Percentiles rank a stretch among this genome's conserved stretches.
Conservation (phyloP, 2,797 vertebrate species). For the Cyclopterus lumpus region DNA sequence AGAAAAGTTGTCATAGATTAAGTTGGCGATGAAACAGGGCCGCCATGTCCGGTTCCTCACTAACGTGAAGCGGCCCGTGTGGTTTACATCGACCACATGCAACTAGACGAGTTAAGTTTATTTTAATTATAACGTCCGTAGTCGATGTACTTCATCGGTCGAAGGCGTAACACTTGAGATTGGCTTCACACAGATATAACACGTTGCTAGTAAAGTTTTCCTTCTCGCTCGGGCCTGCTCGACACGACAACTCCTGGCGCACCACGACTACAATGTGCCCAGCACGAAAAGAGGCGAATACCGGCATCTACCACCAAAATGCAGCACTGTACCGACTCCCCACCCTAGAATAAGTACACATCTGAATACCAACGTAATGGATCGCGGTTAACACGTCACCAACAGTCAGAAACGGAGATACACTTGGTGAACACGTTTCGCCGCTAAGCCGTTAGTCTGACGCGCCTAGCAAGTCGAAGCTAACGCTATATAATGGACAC, state of each 20-base stretch:
- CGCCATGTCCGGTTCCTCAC: neutral
- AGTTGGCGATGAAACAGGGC: constrained; percentile 21
- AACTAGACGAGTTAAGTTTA: neutral
- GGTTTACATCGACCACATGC: neutral
- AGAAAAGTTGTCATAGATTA: constrained; percentile 37
- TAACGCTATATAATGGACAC: constrained; percentile 43
- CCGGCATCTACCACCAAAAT: neutral
- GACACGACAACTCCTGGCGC: constrained; percentile 42
- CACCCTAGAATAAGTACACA: accelerated
- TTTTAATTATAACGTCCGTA: accelerated
- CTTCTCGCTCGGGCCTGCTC: constrained; percentile 62
- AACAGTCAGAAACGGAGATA: neutral
- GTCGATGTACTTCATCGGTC: neutral
- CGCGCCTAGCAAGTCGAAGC: constrained; percentile 51
- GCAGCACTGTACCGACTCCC: accelerated
- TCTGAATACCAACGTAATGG: accelerated
- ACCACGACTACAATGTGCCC: constrained; percentile 57
- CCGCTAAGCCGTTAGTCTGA: constrained; percentile 44
- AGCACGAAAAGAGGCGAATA: constrained; percentile 16
- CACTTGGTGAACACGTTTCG: constrained; percentile 72
- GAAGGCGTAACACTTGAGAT: accelerated
- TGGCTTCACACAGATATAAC: neutral
- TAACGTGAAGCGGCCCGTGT: neutral
- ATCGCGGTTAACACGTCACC: neutral
- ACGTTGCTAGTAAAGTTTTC: constrained; percentile 34